Conservation (phyloP, 2,113 vertebrate genomes). For the Solenodon paradoxus region DNA sequence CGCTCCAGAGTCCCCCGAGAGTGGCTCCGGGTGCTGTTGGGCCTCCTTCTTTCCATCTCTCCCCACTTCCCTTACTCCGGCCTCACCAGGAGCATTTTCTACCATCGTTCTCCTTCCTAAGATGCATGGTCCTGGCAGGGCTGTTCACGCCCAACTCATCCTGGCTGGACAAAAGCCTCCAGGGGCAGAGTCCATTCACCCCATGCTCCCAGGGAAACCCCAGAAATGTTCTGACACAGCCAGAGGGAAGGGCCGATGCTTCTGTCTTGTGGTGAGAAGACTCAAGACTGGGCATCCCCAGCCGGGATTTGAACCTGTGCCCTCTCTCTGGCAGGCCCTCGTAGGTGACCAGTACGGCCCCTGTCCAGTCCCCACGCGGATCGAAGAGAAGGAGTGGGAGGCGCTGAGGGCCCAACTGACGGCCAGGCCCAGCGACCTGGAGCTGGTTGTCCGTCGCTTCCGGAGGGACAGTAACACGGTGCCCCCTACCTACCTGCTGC, state of each 20-base stretch:
- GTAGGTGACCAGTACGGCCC: slow-evolving; percentile 87
- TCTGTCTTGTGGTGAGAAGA: neutral
- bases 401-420: slow-evolving; percentile 79
- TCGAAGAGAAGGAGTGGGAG: slow-evolving; percentile 84
- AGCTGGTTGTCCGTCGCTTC: slow-evolving; percentile 83
- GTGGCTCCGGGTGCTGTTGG: neutral
- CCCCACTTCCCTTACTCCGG: neutral
- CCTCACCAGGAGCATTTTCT: neutral
- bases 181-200: neutral
- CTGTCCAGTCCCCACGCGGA: slow-evolving; percentile 77
- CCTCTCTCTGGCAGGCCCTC: slow-evolving; percentile 80
- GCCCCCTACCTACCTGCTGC: slow-evolving; percentile 85
- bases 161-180: neutral
- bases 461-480: slow-evolving; percentile 82
- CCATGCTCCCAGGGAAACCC: neutral
- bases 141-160: neutral
- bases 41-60: neutral
- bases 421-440: slow-evolving; percentile 71
- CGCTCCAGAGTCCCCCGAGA: neutral
- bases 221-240: neutral
- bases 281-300: neutral
- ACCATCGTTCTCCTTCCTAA: neutral
- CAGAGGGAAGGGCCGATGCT: neutral
- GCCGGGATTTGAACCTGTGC: accelerated
- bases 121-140: neutral